Conservation (phyloP, 1,140 invertebrate species). For the Musca domestica region DNA sequence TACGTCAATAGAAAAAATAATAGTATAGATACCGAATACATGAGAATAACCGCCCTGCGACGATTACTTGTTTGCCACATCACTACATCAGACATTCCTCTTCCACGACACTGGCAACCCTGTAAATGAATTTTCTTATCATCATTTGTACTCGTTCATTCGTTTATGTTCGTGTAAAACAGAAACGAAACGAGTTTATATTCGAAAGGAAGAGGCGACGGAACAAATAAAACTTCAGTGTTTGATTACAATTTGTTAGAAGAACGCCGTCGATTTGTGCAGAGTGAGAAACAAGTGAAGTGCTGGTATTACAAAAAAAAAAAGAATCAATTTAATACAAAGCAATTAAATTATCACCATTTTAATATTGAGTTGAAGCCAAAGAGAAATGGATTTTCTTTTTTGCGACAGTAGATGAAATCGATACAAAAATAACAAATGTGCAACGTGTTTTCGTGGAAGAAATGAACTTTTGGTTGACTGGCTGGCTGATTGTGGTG, state of each 20-base stretch:
- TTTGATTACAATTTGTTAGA: conserved; percentile 9
- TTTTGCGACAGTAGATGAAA: too few species aligned
- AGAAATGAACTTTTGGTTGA: neutral
- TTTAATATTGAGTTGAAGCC: too few species aligned
- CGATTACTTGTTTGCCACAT: too few species aligned
- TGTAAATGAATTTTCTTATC: conserved; percentile 8
- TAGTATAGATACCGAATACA: too few species aligned
- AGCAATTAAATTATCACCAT: too few species aligned
- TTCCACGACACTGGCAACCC: neutral
- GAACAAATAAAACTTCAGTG: conserved; percentile 13
- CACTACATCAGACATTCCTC: too few species aligned
- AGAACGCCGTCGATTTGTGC: conserved; percentile 8
- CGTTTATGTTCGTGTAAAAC: neutral
- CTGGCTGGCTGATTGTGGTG: too few species aligned
- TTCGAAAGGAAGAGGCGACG: conserved; percentile 6
- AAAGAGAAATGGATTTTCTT: too few species aligned
- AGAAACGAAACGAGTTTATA: conserved; percentile 21
- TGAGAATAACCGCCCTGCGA: too few species aligned
- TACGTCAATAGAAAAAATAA: too few species aligned
- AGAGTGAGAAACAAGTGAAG: conserved; percentile 2
- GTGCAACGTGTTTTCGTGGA: conserved; percentile 20
- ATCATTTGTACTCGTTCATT: conserved; percentile 1
- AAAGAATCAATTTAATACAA: neutral
- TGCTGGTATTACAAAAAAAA: neutral
- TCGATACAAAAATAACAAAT: conserved; percentile 3